Conservation (phyloP, 2,113 vertebrate species). For the Ibidorhyncha struthersii region DNA sequence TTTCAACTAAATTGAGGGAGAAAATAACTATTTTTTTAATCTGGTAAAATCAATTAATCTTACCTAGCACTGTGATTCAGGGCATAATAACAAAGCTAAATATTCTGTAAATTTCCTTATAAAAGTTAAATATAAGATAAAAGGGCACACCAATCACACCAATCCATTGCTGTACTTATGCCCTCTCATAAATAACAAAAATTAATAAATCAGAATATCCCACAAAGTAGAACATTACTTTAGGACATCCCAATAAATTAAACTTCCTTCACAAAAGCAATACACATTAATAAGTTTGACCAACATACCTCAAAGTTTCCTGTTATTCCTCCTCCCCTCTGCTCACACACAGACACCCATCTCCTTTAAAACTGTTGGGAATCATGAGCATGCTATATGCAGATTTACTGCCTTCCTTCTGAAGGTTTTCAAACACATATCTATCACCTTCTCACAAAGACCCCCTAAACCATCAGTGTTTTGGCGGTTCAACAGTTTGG, state of each 20-base stretch:
- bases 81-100: background rate
- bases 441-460: background rate
- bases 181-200: background rate
- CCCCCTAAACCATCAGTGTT: background rate
- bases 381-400: background rate
- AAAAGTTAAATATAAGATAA: background rate
- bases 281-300: background rate
- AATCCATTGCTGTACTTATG: background rate
- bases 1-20: background rate
- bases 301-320: background rate
- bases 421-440: background rate
- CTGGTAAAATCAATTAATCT: background rate
- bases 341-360: background rate
- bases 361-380: background rate
- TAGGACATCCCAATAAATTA: background rate
- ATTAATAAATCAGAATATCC: fast-evolving
- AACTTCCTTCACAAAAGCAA: background rate
- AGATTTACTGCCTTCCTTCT: background rate
- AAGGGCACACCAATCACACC: background rate
- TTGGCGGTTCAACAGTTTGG: background rate
- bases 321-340: background rate
- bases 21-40: background rate
- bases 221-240: background rate
- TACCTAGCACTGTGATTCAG: background rate
- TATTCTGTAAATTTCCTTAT: background rate